These are phyloP conservation scores for Myotis vivesi DNA, from an alignment of 2,797 vertebrate genomes.

Conservation along the genomic window DNA sequence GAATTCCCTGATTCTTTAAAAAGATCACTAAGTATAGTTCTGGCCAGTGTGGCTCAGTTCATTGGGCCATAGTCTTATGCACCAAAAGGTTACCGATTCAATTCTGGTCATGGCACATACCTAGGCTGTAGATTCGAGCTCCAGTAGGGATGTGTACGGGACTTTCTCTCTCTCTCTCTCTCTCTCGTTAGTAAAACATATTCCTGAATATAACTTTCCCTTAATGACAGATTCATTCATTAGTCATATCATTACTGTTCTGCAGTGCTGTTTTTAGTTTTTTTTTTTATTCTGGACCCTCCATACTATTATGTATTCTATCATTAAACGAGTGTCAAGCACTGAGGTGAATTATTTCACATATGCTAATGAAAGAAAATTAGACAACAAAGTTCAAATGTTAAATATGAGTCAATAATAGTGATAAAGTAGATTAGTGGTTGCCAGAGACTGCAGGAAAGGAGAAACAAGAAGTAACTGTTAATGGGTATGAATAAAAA, in stretches of 20 bases:
- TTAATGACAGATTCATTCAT: not conserved
- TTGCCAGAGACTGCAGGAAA: not conserved
- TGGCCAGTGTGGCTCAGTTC: not conserved
- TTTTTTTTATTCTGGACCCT: not conserved
- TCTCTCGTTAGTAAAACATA: too few relatives aligned
- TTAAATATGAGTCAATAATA: not conserved
- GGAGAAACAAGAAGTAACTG: not conserved
- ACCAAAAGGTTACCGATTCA: not conserved
- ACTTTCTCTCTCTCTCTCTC: too few relatives aligned
- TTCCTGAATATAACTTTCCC: not conserved
- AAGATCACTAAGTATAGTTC: not conserved
- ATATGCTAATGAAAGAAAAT: slow-evolving; percentile 29
- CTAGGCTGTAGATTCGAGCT: too few relatives aligned
- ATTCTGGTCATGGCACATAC: too few relatives aligned
- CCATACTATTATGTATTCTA: not conserved
- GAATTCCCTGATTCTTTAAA: not conserved
- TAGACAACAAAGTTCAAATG: not conserved
- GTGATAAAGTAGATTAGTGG: not conserved
- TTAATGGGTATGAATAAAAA: not conserved
- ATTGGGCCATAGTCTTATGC: not conserved
- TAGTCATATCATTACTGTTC: not conserved
- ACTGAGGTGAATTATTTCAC: not conserved
- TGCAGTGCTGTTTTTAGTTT: not conserved
- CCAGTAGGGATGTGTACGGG: too few relatives aligned
- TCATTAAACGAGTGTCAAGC: not conserved